Conservation (phyloP, 1,140 invertebrate genomes). For the Drosophila nasuta region DNA sequence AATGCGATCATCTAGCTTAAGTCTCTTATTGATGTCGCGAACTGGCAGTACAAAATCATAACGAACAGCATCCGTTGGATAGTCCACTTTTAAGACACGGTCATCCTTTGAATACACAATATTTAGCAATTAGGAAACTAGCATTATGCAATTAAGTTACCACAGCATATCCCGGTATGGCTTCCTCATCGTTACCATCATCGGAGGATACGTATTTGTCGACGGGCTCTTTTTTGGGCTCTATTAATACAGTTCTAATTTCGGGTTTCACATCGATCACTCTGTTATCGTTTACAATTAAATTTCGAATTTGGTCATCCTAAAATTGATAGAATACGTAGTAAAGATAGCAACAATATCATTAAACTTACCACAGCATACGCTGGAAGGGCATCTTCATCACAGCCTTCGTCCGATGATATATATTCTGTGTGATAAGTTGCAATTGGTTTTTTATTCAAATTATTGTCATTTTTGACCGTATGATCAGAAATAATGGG, state of each 20-base stretch:
- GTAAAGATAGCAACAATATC: not conserved
- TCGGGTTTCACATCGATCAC: not conserved
- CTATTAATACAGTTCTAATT: not conserved
- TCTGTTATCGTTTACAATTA: not conserved
- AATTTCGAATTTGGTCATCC: not conserved
- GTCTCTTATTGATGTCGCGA: conserved; percentile 1
- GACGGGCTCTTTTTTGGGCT: not conserved
- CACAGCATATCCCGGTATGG: conserved; percentile 20
- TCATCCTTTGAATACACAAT: conserved; percentile 30
- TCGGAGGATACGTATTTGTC: not conserved
- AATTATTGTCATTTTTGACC: not conserved
- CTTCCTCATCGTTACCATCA: conserved; percentile 8
- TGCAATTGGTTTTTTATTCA: not conserved
- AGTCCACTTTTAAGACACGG: conserved; percentile 59
- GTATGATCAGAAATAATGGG: not conserved
- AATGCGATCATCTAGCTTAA: conserved; percentile 26
- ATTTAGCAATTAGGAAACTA: not conserved
- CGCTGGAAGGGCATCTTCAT: conserved; percentile 26
- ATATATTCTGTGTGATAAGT: not conserved
- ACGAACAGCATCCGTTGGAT: conserved; percentile 54
- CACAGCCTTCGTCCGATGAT: conserved; percentile 30
- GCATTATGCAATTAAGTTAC: not conserved
- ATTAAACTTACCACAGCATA: conserved; percentile 16
- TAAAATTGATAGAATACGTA: not conserved
- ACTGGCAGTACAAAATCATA: conserved; percentile 45